phyloP scores from a whole-genome alignment of 2,888 invertebrate genomes.

The Sinhomidia bicolor region DNA sequence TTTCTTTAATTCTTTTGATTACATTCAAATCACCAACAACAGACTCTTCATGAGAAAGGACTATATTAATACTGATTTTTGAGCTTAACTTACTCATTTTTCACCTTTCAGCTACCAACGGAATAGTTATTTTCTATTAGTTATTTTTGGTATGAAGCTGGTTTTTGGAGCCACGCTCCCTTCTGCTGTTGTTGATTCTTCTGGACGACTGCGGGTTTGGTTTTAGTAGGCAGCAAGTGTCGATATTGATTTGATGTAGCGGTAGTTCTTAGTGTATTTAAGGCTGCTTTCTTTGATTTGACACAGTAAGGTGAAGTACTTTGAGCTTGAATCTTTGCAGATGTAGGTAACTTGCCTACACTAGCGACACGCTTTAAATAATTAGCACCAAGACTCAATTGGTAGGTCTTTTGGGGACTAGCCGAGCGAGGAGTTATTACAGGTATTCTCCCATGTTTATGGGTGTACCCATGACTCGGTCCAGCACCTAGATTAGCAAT shows the following conservation, averaged over 20 bases:
- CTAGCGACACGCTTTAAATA: not conserved
- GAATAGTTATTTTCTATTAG: no score
- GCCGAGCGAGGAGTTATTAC: not conserved
- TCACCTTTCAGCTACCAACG: no score
- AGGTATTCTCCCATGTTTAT: not conserved
- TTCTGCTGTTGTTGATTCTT: no score
- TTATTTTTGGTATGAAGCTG: no score
- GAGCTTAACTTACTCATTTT: no score
- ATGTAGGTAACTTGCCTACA: not conserved
- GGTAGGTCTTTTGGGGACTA: not conserved
- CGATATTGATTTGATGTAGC: not conserved
- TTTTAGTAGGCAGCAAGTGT: not conserved
- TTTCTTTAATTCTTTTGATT: no score
- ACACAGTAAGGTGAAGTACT: not conserved
- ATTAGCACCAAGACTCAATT: conserved; percentile 3
- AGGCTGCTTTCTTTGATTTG: not conserved
- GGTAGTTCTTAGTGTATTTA: not conserved
- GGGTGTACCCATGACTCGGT: not conserved
- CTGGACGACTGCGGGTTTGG: not conserved
- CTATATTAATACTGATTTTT: no score
- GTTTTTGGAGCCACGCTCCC: no score
- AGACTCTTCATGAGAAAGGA: no score
- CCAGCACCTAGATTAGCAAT: not conserved
- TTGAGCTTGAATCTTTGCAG: not conserved
- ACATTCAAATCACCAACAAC: no score